Evolutionary conservation across 2,797 vertebrate genomes (phyloP).

Genomic region (Meda fulgida): DNA sequence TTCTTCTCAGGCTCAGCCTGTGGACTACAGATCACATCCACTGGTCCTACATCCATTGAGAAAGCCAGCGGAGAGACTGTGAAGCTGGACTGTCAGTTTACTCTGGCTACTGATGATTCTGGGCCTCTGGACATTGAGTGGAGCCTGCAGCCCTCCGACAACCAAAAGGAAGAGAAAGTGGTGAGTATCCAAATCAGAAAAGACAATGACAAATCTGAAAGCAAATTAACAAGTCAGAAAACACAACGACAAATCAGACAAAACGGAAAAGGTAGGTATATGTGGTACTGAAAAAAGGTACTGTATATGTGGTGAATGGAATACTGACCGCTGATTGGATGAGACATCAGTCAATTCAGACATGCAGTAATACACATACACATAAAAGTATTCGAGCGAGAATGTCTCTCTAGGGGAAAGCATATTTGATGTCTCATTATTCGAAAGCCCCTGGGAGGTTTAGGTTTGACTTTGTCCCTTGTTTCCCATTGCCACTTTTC

Average conservation of each 20-base stretch:
- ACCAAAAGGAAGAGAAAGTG: conserved; percentile 86
- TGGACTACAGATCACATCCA: conserved; percentile 81
- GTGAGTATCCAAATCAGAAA: conserved; percentile 75
- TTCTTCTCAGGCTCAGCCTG: conserved; percentile 66
- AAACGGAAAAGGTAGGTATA: neutral
- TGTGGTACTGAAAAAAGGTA: no score
- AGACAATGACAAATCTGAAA: no score
- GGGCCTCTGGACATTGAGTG: conserved; percentile 93
- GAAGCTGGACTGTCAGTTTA: conserved; percentile 86
- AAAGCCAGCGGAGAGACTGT: conserved; percentile 89
- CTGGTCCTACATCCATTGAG: conserved; percentile 74
- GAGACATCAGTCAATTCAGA: no score
- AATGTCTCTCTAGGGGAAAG: neutral
- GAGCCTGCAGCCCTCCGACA: conserved; percentile 87
- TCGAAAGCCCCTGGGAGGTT: conserved; percentile 21
- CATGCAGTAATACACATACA: no score
- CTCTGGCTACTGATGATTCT: conserved; percentile 73
- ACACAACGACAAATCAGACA: no score
- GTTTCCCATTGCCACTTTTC: neutral
- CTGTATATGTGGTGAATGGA: no score
- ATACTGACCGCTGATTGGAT: no score
- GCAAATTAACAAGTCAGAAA: no score
- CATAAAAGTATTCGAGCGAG: conserved; percentile 2
- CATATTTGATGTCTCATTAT: conserved; percentile 30
- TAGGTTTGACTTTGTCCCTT: conserved; percentile 36